phyloP scores from a whole-genome alignment of 2,888 invertebrate species.

The Neoitamus cyanurus region DNA sequence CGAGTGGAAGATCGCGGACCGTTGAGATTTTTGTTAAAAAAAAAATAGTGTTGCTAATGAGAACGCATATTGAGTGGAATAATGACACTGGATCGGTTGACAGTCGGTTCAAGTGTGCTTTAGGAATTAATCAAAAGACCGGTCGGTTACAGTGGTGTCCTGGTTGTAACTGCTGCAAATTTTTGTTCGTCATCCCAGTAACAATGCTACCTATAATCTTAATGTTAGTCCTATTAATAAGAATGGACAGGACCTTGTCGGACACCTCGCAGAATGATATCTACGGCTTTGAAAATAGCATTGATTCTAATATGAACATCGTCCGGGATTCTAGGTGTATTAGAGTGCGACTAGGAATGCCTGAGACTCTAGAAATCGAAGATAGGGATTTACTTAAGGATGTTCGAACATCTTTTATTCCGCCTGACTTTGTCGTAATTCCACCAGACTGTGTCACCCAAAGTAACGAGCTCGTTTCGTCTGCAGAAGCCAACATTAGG shows the following conservation, averaged over 20 bases:
- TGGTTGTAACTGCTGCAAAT: constrained; percentile 64
- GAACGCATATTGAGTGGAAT: constrained; percentile 42
- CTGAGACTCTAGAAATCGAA: constrained; percentile 66
- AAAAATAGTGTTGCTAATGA: constrained; percentile 26
- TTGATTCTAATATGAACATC: background rate
- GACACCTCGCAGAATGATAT: background rate
- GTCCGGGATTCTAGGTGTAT: constrained; percentile 60
- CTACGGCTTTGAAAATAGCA: background rate
- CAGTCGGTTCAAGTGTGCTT: constrained; percentile 53
- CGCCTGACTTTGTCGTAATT: constrained; percentile 68
- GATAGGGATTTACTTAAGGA: constrained; percentile 73
- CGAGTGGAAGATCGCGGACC: background rate
- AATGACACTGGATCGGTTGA: constrained; percentile 52
- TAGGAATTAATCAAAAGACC: constrained; percentile 63
- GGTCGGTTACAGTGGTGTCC: constrained; percentile 66
- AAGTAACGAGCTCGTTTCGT: background rate
- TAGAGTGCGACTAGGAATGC: constrained; percentile 60
- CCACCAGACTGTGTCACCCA: constrained; percentile 62
- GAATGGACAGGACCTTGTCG: constrained; percentile 57
- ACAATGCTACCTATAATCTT: constrained; percentile 64
- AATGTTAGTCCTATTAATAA: constrained; percentile 61
- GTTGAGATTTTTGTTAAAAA: background rate
- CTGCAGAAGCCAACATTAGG: background rate
- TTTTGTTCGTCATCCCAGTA: constrained; percentile 64
- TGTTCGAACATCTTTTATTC: constrained; percentile 73